Evolutionary conservation across 2,797 vertebrate genomes (phyloP).

Genomic region (Lepus oiostolus): DNA sequence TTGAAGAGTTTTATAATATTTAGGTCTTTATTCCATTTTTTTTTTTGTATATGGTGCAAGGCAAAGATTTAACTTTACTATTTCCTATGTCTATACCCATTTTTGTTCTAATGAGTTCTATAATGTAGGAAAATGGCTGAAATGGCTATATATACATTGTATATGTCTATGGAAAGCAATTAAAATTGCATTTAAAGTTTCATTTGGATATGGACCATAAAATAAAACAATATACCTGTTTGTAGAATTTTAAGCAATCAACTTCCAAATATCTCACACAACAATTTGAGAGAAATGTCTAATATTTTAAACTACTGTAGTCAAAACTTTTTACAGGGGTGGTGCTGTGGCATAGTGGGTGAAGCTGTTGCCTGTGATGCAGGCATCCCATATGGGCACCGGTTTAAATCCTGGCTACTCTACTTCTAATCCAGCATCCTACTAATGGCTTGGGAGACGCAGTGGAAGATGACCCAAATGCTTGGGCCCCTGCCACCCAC

Average conservation of each 20-base stretch:
- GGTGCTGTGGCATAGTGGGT: too few relatives aligned
- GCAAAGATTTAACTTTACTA: neutral
- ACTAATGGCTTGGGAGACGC: too few relatives aligned
- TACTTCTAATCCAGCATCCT: too few relatives aligned
- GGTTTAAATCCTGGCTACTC: too few relatives aligned
- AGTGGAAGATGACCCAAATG: too few relatives aligned
- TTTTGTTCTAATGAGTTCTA: neutral
- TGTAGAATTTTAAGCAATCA: neutral
- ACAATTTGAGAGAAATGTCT: neutral
- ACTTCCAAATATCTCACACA: neutral
- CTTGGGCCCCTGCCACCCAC: too few relatives aligned
- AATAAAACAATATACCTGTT: neutral
- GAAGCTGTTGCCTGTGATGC: too few relatives aligned
- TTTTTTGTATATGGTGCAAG: neutral
- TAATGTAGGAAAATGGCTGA: neutral
- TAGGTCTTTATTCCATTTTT: too few relatives aligned
- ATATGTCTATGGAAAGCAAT: neutral
- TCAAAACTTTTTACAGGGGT: too few relatives aligned
- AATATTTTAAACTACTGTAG: neutral
- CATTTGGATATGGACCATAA: neutral
- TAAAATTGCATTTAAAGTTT: neutral
- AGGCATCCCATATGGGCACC: too few relatives aligned
- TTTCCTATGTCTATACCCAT: neutral
- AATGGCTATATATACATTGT: neutral
- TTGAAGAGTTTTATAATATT: too few relatives aligned